Percentiles rank a stretch among this genome's conserved stretches.
Conservation (phyloP, 92 coral and sea anemone species). For the Epizoanthus scotinus region DNA sequence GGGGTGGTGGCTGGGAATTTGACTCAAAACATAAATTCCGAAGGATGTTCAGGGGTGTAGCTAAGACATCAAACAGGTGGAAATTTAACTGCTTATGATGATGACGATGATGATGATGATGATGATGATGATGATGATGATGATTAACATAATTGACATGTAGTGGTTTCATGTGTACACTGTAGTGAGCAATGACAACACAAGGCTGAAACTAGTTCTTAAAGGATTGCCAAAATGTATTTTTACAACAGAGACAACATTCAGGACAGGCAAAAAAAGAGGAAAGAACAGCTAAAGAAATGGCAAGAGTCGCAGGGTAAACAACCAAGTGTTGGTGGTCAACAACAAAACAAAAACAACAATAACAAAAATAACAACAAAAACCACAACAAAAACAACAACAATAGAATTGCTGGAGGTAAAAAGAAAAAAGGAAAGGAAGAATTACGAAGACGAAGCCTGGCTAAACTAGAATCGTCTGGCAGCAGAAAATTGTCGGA, state of each 20-base stretch:
- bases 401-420: slow-evolving; percentile 20
- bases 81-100: too few species aligned
- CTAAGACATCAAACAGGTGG: too few species aligned
- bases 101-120: too few species aligned
- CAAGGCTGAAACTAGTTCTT: too few species aligned
- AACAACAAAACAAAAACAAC: slow-evolving; percentile 15
- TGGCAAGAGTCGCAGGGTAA: slow-evolving; percentile 66
- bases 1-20: too few species aligned
- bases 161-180: too few species aligned
- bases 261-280: slow-evolving; percentile 58
- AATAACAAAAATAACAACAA: slow-evolving; percentile 17
- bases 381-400: slow-evolving; percentile 19
- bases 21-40: too few species aligned
- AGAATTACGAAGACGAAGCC: slow-evolving; percentile 36
- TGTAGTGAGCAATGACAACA: too few species aligned
- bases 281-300: slow-evolving; percentile 67
- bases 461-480: slow-evolving; percentile 32
- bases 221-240: not conserved
- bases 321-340: slow-evolving; percentile 10
- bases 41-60: too few species aligned
- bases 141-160: too few species aligned
- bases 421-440: slow-evolving; percentile 23
- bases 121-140: too few species aligned
- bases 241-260: slow-evolving; percentile 18
- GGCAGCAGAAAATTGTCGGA: slow-evolving; percentile 30